A percentile compares a stretch with the other conserved stretches of the same genome.
These are phyloP conservation scores for Bombus breviceps DNA, from an alignment of 1,140 invertebrate species.

Conservation along the genomic window DNA sequence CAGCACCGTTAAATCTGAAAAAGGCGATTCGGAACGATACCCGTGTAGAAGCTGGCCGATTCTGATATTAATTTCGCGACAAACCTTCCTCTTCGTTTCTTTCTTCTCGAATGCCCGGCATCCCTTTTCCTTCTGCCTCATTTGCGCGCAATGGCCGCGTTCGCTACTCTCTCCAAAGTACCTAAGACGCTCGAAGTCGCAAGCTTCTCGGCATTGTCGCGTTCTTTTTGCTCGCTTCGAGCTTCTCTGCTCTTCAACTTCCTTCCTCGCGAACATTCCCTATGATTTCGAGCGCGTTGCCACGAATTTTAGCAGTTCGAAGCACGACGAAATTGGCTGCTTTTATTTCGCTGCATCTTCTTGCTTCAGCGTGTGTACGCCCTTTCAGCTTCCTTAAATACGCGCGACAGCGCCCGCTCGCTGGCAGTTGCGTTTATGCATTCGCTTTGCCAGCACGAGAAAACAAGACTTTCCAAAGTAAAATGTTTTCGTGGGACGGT, in stretches of 20 bases:
- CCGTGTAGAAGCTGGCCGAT: too few relatives aligned
- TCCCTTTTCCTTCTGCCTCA: conserved; percentile 27
- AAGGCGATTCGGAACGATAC: neutral
- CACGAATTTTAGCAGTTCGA: neutral
- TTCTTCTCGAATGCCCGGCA: conserved; percentile 3
- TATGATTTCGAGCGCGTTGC: neutral
- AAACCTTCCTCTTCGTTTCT: conserved; percentile 1
- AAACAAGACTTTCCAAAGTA: conserved; percentile 10
- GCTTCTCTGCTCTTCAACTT: too few relatives aligned
- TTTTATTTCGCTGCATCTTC: conserved; percentile 23
- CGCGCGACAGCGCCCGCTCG: neutral
- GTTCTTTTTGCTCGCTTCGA: neutral
- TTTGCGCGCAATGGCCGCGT: neutral
- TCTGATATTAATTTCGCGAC: conserved; percentile 40
- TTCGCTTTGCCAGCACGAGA: conserved; percentile 16
- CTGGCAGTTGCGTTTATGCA: conserved; percentile 14
- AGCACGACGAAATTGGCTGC: too few relatives aligned
- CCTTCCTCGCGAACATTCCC: too few relatives aligned
- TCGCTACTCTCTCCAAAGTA: neutral
- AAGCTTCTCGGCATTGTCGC: neutral
- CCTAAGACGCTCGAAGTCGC: neutral
- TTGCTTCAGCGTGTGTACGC: neutral
- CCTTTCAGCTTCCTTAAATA: conserved; percentile 5
- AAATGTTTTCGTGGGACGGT: conserved; percentile 34
- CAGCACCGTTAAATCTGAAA: neutral